Evolutionary conservation across 92 coral and sea anemone species (phyloP).

Genomic region (Bergia puertoricense): DNA sequence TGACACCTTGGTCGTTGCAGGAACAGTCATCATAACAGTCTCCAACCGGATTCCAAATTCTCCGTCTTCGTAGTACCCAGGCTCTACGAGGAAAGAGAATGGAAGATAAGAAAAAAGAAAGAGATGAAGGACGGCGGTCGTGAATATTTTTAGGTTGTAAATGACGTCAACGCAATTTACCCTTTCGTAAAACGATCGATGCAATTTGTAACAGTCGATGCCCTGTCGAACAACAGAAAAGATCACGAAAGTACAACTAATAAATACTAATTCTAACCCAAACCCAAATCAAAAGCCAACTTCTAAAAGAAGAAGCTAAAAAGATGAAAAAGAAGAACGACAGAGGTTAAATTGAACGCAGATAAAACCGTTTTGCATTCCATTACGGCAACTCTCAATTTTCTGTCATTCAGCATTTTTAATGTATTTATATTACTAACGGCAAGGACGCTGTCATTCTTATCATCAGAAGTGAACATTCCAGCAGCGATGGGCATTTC

Average conservation of each 20-base stretch:
- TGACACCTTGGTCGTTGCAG: slow-evolving; percentile 50
- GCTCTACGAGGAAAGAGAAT: slow-evolving; percentile 48
- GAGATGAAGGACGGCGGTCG: too few relatives aligned
- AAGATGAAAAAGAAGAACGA: background rate
- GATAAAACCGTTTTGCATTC: too few relatives aligned
- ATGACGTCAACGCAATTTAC: too few relatives aligned
- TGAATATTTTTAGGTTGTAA: background rate
- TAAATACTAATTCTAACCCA: too few relatives aligned
- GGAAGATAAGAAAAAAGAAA: too few relatives aligned
- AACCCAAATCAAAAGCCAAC: background rate
- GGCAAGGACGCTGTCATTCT: background rate
- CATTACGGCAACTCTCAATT: too few relatives aligned
- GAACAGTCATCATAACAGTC: slow-evolving; percentile 72
- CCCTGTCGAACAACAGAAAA: too few relatives aligned
- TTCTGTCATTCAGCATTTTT: too few relatives aligned
- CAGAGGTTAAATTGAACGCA: background rate
- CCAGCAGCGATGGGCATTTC: slow-evolving; percentile 88
- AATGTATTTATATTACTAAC: too few relatives aligned
- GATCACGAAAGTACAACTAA: too few relatives aligned
- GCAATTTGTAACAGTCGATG: too few relatives aligned
- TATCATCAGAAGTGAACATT: slow-evolving; percentile 92
- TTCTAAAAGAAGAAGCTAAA: background rate
- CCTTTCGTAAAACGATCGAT: too few relatives aligned
- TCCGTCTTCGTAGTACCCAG: slow-evolving; percentile 75
- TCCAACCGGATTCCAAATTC: slow-evolving; percentile 75